Percentiles rank a stretch among this genome's conserved stretches.
phyloP scores from a whole-genome alignment of 2,797 vertebrate species.

The Erethizon dorsatum region DNA sequence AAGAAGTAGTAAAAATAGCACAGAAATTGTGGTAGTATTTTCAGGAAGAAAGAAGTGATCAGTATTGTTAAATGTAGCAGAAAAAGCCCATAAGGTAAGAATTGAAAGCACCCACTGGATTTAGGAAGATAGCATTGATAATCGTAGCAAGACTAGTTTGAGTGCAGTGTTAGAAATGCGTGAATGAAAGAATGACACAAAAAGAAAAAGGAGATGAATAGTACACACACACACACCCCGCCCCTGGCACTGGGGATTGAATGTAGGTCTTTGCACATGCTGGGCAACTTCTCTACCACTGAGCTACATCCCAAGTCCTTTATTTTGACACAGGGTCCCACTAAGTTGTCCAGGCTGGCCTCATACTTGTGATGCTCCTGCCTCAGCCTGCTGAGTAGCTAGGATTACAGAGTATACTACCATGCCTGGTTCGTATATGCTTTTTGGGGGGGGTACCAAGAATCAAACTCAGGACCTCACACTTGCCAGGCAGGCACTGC shows the following conservation, averaged over 20 bases:
- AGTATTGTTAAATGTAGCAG: background rate
- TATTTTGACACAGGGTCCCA: background rate
- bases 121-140: conserved; percentile 33
- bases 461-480: no score
- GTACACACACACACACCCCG: background rate
- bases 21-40: conserved; percentile 22
- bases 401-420: background rate
- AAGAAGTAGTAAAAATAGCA: conserved; percentile 26
- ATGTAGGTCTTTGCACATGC: background rate
- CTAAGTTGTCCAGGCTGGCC: background rate
- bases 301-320: background rate
- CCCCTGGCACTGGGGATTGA: background rate
- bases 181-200: background rate
- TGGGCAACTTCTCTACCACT: background rate
- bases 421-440: background rate
- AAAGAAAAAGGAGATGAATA: background rate
- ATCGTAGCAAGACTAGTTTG: background rate
- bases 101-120: background rate
- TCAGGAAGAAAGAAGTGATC: conserved; percentile 10
- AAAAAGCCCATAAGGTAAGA: background rate
- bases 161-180: background rate
- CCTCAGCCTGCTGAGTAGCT: background rate
- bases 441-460: background rate
- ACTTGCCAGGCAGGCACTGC: no score
- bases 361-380: background rate